Base-by-base conservation (phyloP, 2,888 invertebrate genomes). In the Mythimna pallens region DNA sequence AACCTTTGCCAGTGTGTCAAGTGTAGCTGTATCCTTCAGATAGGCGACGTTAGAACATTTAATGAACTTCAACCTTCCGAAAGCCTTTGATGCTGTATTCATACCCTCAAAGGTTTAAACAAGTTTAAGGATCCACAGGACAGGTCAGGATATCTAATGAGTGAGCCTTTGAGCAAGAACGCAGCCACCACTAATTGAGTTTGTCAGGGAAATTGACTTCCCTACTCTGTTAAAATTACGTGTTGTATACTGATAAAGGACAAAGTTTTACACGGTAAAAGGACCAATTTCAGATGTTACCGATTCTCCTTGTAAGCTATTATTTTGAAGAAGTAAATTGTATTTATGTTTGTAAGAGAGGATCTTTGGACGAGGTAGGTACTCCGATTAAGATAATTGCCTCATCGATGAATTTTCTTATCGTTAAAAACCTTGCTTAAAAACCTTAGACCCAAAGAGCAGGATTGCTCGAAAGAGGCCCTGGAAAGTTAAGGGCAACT, bases 101-200 rank as follows among this genome's bases (percentile, higher is more conserved):
- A 47, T 73, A n/a, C 34, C 40, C 8, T 75, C 22, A 69, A 75
- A 57, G 75, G 30, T 12, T 73, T 22, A 22, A 36, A 34, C 9
- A 50, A 30, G 17, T 30, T 30, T 40, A 43, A 43, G 43, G 14
- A 43, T 43, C 14, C 43, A 43, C 43, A 14, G 43, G 43, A 47
- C 43, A 52, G 40, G 40, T 9, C 43, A 25, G 22, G 65, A 52
- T n/a, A 34, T 17, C 12, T 14, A 20, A 54, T 68, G 7, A 30
- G 1, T 30, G 36, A 67, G 25, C 14, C 7, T 47, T n/a, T 43
- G 17, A 54, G 52, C 30, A 12, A 2, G 25, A 9, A 59, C n/a
- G 36, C 12, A 68, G 61, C 30, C 54, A n/a, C 17, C 54, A 40
- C 22, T 68, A 74, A 75, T 75, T 69, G 75, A 57, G 50, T 62